Percentiles rank a stretch among this genome's conserved stretches.
Evolutionary conservation across 2,888 invertebrate species (phyloP).

Genomic region (Eristalinus aeneus): DNA sequence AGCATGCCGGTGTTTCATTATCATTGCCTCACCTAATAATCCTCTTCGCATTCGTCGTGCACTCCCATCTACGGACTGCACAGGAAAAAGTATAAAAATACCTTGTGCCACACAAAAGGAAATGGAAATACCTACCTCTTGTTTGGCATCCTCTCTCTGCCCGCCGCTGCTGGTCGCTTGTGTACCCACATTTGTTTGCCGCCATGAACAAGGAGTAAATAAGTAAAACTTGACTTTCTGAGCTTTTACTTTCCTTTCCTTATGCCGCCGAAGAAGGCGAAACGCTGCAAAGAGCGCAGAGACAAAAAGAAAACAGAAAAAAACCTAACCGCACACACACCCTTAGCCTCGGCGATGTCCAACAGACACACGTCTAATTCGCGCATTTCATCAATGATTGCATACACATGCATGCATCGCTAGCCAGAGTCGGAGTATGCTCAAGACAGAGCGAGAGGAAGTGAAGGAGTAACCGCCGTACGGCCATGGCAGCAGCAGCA

Average conservation of each 20-base stretch:
- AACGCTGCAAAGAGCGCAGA: slow-evolving; percentile 1
- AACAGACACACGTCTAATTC: slow-evolving; percentile 12
- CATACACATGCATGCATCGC: slow-evolving; percentile 27
- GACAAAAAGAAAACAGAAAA: background rate
- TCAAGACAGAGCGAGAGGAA: background rate
- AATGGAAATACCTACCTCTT: slow-evolving; percentile 4
- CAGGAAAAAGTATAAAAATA: slow-evolving; percentile 11
- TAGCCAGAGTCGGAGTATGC: background rate
- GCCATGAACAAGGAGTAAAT: slow-evolving; percentile 4
- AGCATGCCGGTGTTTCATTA: slow-evolving; percentile 45
- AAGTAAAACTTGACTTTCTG: slow-evolving; percentile 54
- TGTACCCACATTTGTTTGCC: background rate
- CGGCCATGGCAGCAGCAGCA: background rate
- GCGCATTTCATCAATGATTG: slow-evolving; percentile 28
- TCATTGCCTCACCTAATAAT: slow-evolving; percentile 49
- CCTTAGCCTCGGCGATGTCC: background rate
- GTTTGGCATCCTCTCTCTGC: background rate
- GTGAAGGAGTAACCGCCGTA: background rate
- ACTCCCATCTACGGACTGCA: slow-evolving; percentile 4
- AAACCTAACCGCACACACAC: background rate
- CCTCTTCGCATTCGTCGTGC: slow-evolving; percentile 7
- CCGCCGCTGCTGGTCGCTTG: background rate
- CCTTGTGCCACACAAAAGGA: slow-evolving; percentile 11
- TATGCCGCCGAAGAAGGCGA: background rate
- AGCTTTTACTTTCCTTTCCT: slow-evolving; percentile 60